Evolutionary conservation across 2,888 invertebrate genomes (phyloP), one percentile per base, ranked within the genome.

Genomic region (Andricus curvator): DNA sequence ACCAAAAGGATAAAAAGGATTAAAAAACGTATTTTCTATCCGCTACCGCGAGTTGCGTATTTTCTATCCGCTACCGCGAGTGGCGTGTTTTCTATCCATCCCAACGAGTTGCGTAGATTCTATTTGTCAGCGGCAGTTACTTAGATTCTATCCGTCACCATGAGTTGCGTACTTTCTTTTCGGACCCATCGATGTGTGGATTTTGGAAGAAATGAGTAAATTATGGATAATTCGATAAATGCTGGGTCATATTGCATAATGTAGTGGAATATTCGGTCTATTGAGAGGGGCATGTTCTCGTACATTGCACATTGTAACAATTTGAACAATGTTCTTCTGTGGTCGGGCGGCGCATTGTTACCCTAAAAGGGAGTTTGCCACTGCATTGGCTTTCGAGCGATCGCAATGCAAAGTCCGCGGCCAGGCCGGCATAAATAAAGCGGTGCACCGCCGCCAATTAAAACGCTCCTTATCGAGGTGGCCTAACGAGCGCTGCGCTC

Each of bases 391-490:
- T 74, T 74, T 56, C n/a, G 33, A 33, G 29, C 70, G 56, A 51
- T 56, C 56, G 74, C 33, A 74, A 74, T 56, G 74, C 74, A 74
- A 74, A 74, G 56, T 74, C n/a, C 29, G 74, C 74, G 56, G 37
- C 37, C 6, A 8, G 37, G 37, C 37, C 8, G 37, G 56, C 56
- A 74, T 74, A 74, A 74, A 74, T 74, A 74, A 74, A 74, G 79
- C 82, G 77, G 66, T 80, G 70, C 78, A 64, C 80, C 77, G 85
- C 86, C 86, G 90, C 91, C 91, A 91, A 91, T 91, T 91, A 91
- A 91, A 91, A 90, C 88, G 87, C 89, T 89, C 91, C 91, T 91
- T 91, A 91, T 88, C 84, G 86, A 89, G 89, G 82, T 81, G 83
- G 80, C 82, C 81, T 85, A 85, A 83, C 85, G 86, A 84, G 82